Conservation (phyloP, 2,797 vertebrate genomes). For the Neosilurus hyrtlii region DNA sequence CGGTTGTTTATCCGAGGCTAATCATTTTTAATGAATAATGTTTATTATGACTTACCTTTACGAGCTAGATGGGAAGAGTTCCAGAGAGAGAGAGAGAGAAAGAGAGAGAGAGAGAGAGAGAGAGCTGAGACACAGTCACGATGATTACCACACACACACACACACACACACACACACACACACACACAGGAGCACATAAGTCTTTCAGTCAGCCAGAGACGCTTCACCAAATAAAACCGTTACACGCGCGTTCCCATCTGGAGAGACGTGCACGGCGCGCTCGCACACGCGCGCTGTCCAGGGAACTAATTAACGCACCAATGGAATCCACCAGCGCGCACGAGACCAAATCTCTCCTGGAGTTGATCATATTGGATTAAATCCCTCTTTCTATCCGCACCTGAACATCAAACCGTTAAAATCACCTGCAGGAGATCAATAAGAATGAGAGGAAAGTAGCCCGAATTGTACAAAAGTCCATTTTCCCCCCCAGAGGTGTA, state of each 20-base stretch:
- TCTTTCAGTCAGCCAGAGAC: not conserved
- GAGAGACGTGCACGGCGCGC: slow-evolving; percentile 23
- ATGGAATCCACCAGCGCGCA: slow-evolving; percentile 68
- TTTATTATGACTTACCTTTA: slow-evolving; percentile 16
- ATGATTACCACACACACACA: not conserved
- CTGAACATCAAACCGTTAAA: not conserved
- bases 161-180: slow-evolving; percentile 1
- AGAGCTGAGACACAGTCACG: not conserved
- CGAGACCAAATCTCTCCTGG: slow-evolving; percentile 28
- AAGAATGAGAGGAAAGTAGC: not conserved
- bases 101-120: not conserved
- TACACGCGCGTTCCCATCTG: slow-evolving; percentile 5
- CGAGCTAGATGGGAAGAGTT: not conserved
- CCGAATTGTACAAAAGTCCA: not conserved
- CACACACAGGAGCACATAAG: not conserved
- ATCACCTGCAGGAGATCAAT: too few species aligned
- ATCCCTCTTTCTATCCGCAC: not conserved
- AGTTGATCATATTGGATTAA: too few species aligned
- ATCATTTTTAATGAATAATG: not conserved
- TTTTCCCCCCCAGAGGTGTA: not conserved
- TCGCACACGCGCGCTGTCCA: slow-evolving; percentile 48
- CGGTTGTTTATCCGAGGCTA: not conserved
- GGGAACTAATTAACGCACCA: slow-evolving; percentile 48
- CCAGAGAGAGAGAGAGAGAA: not conserved
- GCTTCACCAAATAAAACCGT: not conserved